Base-by-base conservation (phyloP, 2,113 vertebrate genomes). In the Taxidea taxus region DNA sequence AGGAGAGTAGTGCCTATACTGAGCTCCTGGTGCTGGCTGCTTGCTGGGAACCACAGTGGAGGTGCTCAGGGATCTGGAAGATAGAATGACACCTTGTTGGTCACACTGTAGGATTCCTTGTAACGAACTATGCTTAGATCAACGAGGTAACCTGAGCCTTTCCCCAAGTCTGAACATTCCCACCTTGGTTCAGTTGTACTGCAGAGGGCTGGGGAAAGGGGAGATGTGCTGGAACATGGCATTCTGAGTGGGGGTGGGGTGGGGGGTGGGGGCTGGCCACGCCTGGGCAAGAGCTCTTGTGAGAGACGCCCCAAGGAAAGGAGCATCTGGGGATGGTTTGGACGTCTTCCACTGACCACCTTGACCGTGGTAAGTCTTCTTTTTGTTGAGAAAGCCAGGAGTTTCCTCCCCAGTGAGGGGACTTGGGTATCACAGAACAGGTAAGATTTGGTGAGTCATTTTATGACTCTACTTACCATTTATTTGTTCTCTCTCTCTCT, bases 11-110 rank as follows among this genome's bases (percentile, higher is more conserved):
- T 1, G 6, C 54, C 47, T 62, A 1, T 18, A 31, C 21, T 0
- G 20, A 9, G 47, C 29, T 15, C 51, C 7, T 27, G 18, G 64
- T 0, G 4, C 83, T 54, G 68, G 62, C 34, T 39, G 82, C 27
- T 1, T 4, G 16, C 58, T 1, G 29, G 44, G 54, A 74, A 20
- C 60, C 29, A 4, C 2, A 0, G 3, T 0, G 20, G 13, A 9
- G 72, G 42, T 4, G 39, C 64, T 37, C 47, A 15, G 64, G 56
- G 54, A 16, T 44, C 58, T 2, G 34, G 42, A 60, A 47, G 13
- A 42, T 27, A 18, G 42, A 56, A 12, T 20, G 84, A 31, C 2
- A 1, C 25, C 44, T 49, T 1, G 37, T 5, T 20, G 13, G 18
- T 31, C 31, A 16, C 72, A 8, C 12, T 4, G 0, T 15, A 1